Percentiles rank a stretch among this genome's conserved stretches.
phyloP scores from a whole-genome alignment of 2,797 vertebrate genomes.

The Fistularia commersonii region DNA sequence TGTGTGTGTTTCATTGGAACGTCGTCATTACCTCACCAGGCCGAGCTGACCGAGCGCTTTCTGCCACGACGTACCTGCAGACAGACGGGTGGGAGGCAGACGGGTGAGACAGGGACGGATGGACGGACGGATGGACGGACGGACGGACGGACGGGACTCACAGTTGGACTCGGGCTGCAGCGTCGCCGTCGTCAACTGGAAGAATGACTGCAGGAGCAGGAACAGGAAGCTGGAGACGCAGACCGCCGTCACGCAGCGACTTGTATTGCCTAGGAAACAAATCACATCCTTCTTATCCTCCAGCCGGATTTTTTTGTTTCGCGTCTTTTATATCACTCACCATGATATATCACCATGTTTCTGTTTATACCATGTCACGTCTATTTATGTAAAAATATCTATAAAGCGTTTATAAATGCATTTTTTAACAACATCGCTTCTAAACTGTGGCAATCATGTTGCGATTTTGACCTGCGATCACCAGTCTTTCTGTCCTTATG shows the following conservation, averaged over 20 bases:
- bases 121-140: too few species aligned
- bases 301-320: too few species aligned
- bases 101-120: neutral
- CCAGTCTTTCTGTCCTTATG: too few species aligned
- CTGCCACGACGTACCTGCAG: slow-evolving; percentile 52
- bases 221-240: slow-evolving; percentile 54
- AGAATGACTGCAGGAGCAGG: slow-evolving; percentile 50
- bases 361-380: too few species aligned
- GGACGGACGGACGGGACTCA: slow-evolving; percentile 20
- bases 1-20: neutral
- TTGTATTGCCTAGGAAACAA: slow-evolving; percentile 26
- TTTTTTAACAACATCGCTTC: too few species aligned
- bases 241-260: slow-evolving; percentile 34
- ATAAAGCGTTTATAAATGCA: too few species aligned
- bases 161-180: slow-evolving; percentile 46
- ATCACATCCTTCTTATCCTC: neutral
- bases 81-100: neutral
- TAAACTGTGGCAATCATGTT: too few species aligned
- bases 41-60: slow-evolving; percentile 47
- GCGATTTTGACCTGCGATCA: too few species aligned
- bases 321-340: too few species aligned
- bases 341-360: too few species aligned
- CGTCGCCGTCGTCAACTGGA: slow-evolving; percentile 34
- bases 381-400: too few species aligned
- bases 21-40: slow-evolving; percentile 43